Conservation (phyloP, 2,113 vertebrate genomes). For the Festucalex cinctus region DNA sequence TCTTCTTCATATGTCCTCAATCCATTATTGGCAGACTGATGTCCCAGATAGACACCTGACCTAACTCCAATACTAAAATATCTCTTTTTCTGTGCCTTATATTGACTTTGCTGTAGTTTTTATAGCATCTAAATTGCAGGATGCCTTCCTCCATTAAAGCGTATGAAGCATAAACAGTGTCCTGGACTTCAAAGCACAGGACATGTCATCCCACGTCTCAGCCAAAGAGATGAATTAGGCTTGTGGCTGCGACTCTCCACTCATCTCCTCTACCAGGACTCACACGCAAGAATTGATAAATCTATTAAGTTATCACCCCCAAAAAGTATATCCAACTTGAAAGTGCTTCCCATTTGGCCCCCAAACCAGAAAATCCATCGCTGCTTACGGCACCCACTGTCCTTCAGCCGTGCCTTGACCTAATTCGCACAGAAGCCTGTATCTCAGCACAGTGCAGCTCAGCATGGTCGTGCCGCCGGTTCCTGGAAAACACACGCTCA, state of each 20-base stretch:
- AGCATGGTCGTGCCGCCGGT: slow-evolving; percentile 51
- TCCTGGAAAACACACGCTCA: slow-evolving; percentile 38
- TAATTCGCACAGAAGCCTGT: slow-evolving; percentile 57
- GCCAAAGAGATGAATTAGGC: slow-evolving; percentile 15
- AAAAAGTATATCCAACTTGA: slow-evolving; percentile 9
- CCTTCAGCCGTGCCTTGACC: slow-evolving; percentile 64
- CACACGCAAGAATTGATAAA: neutral
- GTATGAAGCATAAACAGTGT: slow-evolving; percentile 2
- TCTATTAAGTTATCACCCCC: neutral
- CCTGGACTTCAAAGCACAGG: slow-evolving; percentile 15
- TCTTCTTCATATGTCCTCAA: neutral
- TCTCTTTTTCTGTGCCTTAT: neutral
- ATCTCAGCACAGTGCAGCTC: slow-evolving; percentile 56
- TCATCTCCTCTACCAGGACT: neutral
- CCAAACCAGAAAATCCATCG: slow-evolving; percentile 39
- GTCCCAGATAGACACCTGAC: neutral
- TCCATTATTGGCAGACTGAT: slow-evolving; percentile 2
- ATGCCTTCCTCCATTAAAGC: slow-evolving; percentile 15
- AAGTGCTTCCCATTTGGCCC: slow-evolving; percentile 21
- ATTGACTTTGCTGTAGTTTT: slow-evolving; percentile 5
- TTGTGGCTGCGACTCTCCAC: neutral
- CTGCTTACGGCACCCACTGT: slow-evolving; percentile 46
- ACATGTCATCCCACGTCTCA: slow-evolving; percentile 27
- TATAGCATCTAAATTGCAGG: slow-evolving; percentile 17
- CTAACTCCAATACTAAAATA: neutral